Evolutionary conservation across 1,140 invertebrate species (phyloP), one percentile per base, ranked within the genome.

Genomic region (Drosophila quadrilineata): DNA sequence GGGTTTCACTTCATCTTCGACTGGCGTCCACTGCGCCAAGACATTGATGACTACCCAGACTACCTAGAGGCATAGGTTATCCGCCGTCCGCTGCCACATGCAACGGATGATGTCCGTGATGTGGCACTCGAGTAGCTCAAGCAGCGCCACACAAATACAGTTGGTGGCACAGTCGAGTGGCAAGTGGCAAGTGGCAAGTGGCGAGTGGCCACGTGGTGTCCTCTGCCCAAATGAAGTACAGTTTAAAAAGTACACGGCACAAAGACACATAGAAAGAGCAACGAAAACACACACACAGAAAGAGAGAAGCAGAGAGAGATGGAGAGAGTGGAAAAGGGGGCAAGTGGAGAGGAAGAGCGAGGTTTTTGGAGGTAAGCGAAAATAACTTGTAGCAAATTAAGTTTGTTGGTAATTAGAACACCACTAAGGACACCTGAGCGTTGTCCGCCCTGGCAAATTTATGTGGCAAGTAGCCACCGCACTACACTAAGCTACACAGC

Each of bases 321-420:
- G n/a, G 12, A 35, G 40, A 6, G 21, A n/a, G n/a, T n/a, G n/a
- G n/a, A 29, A 26, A 10, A 4, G 22, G 9, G 10, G 38, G 3
- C 3, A 22, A 21, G 3, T n/a, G n/a, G 24, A 28, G 24, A 26
- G 16, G n/a, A 9, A 12, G 14, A 8, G 12, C 14, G 40, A 6
- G n/a, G 10, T 10, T 49, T 41, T 49, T 6, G 62, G 52, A 22
- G 35, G 63, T 22, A 65, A 59, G 71, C 58, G 60, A 70, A 85
- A 85, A 84, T 84, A 84, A 85, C 79, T 84, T 85, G 80, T 69
- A 85, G 80, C 62, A 85, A 85, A 85, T 85, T 86, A 86, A 85
- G 75, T 85, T 85, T 85, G 80, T 85, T 85, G 80, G 82, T 80
- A 86, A 85, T 85, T 85, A 85, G 80, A 85, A 86, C 71, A 85